Percentiles rank a stretch among this genome's conserved stretches.
Conservation (phyloP, 2,888 invertebrate species). For the Willowsia nigromaculata region DNA sequence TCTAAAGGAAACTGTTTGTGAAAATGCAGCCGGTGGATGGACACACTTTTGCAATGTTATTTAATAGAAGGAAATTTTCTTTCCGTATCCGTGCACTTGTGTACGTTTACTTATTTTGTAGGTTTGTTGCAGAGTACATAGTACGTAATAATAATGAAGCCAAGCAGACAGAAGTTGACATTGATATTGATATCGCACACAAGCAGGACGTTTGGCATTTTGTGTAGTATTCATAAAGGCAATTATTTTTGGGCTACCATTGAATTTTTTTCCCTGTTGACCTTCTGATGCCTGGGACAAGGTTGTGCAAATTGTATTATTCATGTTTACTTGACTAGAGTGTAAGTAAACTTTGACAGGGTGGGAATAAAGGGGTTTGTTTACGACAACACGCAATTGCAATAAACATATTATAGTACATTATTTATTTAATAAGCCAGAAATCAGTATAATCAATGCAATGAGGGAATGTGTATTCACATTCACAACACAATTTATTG, state of each 20-base stretch:
- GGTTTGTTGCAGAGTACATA: background rate
- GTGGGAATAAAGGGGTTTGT: background rate
- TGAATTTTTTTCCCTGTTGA: constrained; percentile 53
- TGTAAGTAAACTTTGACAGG: background rate
- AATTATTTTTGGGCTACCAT: constrained; percentile 56
- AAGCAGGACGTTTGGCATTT: background rate
- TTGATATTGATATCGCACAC: constrained; percentile 71
- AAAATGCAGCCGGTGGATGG: background rate
- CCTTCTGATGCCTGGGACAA: constrained; percentile 64
- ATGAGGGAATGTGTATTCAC: too few species aligned
- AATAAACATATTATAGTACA: too few species aligned
- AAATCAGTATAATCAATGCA: background rate
- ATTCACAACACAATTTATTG: too few species aligned
- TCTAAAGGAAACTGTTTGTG: too few species aligned
- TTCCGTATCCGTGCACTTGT: too few species aligned
- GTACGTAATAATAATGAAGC: background rate
- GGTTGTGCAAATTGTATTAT: constrained; percentile 37
- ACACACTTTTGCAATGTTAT: too few species aligned
- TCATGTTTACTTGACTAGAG: constrained; percentile 12
- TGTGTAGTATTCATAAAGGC: background rate
- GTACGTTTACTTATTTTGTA: background rate
- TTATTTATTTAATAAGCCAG: background rate
- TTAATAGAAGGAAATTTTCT: background rate
- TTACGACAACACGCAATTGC: background rate
- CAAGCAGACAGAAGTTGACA: constrained; percentile 66